Base-by-base conservation (phyloP, 2,113 vertebrate species). In the Ranitomeya imitator region DNA sequence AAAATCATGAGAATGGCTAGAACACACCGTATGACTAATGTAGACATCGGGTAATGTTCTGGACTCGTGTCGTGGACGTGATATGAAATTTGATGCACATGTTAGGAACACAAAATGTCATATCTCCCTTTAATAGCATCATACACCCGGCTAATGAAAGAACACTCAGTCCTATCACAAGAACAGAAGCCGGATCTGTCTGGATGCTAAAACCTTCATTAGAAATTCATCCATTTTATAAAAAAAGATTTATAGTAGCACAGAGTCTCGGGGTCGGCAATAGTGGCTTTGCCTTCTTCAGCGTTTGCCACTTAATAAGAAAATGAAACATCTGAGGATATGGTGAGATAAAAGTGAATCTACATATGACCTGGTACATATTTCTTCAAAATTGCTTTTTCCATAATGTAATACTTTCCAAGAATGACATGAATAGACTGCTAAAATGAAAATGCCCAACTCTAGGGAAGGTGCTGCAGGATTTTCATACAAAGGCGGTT, bases 341-440 rank as follows among this genome's bases (percentile, higher is more conserved):
- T 67, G 57, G 55, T 19, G 31, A 65, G 73, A 78, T 77, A 85
- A 79, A 21, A 88, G 71, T 15, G 0, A 31, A 21, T 83, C 2
- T 88, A 61, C n/a, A 84, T 23, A 51, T 88, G n/a, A n/a, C 21
- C 69, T 78, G 45, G 15, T 13, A 51, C 7, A 83, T 73, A 73
- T 76, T 80, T 88, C 86, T 74, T 45, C 13, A 77, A 84, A 88
- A 84, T 26, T 8, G 23, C 81, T 77, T 77, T 88, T 88, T 88
- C 87, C 87, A 84, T 78, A 14, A 65, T 67, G 61, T 76, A 59
- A 85, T 85, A 10, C 45, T 69, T 88, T 77, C 81, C 52, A 81
- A 54, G 23, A 71, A 63, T 26, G 31, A 31, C n/a, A 65, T 51
- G 37, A 31, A 9, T 18, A n/a, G 19, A 54, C 6, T 7, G 21